These are phyloP conservation scores for Anguilla megastoma DNA, from an alignment of 2,797 vertebrate genomes.

Conservation along the genomic window DNA sequence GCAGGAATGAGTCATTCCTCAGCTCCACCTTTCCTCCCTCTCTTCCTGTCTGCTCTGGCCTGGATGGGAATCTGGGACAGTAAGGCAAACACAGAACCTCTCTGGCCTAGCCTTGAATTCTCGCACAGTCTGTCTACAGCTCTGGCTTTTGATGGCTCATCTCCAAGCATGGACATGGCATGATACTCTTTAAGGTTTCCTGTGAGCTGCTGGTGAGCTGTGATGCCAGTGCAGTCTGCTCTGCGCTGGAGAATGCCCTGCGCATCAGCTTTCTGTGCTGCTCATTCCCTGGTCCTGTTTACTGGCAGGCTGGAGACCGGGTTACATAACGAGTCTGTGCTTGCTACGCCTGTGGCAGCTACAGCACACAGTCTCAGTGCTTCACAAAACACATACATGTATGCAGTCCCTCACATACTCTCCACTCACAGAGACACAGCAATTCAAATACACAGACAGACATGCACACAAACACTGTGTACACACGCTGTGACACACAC, in stretches of 20 bases:
- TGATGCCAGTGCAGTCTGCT: not conserved
- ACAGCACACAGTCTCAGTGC: constrained; percentile 32
- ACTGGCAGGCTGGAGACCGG: constrained; percentile 37
- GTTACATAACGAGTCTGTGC: constrained; percentile 73
- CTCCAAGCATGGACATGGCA: not conserved
- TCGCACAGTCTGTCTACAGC: not conserved
- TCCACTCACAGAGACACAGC: not conserved
- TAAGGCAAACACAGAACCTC: not conserved
- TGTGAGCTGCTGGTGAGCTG: not conserved
- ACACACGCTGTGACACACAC: constrained; percentile 17
- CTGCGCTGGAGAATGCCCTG: constrained; percentile 7
- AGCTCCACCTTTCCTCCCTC: not conserved
- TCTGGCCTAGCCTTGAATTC: not conserved
- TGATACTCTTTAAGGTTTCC: not conserved
- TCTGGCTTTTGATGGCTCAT: not conserved
- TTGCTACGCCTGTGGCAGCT: constrained; percentile 64
- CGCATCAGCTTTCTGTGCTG: not conserved
- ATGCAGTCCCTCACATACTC: constrained; percentile 1
- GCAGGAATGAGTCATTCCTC: not conserved
- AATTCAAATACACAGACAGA: constrained; percentile 35
- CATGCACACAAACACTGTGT: constrained; percentile 32
- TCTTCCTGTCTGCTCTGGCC: not conserved
- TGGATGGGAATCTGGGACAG: not conserved
- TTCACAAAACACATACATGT: constrained; percentile 21
- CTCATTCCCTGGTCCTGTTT: constrained; percentile 34